Evolutionary conservation across 2,797 vertebrate species (phyloP).

Genomic region (Amazona ochrocephala): DNA sequence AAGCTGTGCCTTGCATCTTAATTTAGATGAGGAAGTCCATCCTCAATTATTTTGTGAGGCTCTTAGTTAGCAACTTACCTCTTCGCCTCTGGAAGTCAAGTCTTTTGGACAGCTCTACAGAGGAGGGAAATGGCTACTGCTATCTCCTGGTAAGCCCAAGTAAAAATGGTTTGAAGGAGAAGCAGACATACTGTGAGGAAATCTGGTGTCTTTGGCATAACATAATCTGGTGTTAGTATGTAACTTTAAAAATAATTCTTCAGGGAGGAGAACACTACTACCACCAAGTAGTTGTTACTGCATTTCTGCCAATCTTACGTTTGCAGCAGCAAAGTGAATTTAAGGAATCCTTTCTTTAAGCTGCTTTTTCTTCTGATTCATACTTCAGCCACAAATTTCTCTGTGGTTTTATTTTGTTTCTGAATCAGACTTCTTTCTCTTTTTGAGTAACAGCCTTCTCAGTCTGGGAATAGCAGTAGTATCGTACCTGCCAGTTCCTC

Average conservation of each 20-base stretch:
- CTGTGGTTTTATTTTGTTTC: conserved; percentile 3
- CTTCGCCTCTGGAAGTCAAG: neutral
- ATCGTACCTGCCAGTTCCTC: neutral
- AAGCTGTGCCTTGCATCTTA: neutral
- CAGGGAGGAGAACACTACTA: neutral
- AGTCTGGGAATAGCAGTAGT: neutral
- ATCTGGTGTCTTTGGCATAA: neutral
- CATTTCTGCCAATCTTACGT: neutral
- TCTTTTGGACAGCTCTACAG: neutral
- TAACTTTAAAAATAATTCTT: neutral
- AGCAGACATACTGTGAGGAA: neutral
- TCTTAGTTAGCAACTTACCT: neutral
- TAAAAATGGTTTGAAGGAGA: neutral
- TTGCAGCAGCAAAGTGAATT: neutral
- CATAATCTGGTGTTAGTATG: neutral
- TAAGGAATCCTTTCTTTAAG: neutral
- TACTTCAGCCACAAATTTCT: neutral
- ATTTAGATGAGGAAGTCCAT: neutral
- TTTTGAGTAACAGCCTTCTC: neutral
- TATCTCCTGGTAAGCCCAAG: neutral
- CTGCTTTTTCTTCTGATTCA: neutral
- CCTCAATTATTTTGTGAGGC: neutral
- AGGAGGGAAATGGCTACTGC: neutral
- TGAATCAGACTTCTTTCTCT: conserved; percentile 23
- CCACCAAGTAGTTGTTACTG: neutral